phyloP scores from a whole-genome alignment of 2,888 invertebrate species.

The Gasteruption jaculator region DNA sequence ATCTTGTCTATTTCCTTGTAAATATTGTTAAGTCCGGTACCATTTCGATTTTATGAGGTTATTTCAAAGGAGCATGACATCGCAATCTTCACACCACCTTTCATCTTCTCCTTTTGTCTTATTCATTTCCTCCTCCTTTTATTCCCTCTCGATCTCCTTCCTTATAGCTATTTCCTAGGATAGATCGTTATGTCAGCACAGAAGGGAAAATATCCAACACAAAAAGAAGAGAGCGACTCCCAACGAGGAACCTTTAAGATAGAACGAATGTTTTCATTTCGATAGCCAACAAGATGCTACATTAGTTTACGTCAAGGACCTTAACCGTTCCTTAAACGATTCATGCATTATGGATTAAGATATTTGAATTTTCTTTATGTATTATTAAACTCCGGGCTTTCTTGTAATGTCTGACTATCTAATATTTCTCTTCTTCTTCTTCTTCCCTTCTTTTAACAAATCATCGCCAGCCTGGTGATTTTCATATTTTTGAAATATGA shows the following conservation, averaged over 20 bases:
- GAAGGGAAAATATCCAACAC: too few relatives aligned
- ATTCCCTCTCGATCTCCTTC: slow-evolving; percentile 9
- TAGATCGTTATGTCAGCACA: too few relatives aligned
- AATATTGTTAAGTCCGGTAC: slow-evolving; percentile 16
- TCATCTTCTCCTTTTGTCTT: slow-evolving; percentile 12
- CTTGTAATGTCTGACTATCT: too few relatives aligned
- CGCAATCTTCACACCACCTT: slow-evolving; percentile 32
- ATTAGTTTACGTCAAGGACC: slow-evolving; percentile 36
- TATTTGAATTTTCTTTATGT: slow-evolving; percentile 40
- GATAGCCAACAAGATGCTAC: slow-evolving; percentile 31
- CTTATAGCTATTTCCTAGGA: slow-evolving; percentile 13
- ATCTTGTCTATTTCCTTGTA: slow-evolving; percentile 30
- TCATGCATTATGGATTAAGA: slow-evolving; percentile 45
- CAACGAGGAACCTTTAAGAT: too few relatives aligned
- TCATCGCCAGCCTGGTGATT: too few relatives aligned
- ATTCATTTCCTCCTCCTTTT: slow-evolving; percentile 8
- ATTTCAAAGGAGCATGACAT: too few relatives aligned
- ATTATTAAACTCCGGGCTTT: too few relatives aligned
- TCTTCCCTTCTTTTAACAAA: too few relatives aligned
- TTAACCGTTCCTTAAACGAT: slow-evolving; percentile 42
- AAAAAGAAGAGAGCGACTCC: too few relatives aligned
- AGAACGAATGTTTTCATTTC: slow-evolving; percentile 32
- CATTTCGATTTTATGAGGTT: slow-evolving; percentile 37
- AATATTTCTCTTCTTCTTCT: too few relatives aligned
- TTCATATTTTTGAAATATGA: too few relatives aligned